Base-by-base conservation (phyloP, 1,140 invertebrate genomes). In the Sycophila sp. region DNA sequence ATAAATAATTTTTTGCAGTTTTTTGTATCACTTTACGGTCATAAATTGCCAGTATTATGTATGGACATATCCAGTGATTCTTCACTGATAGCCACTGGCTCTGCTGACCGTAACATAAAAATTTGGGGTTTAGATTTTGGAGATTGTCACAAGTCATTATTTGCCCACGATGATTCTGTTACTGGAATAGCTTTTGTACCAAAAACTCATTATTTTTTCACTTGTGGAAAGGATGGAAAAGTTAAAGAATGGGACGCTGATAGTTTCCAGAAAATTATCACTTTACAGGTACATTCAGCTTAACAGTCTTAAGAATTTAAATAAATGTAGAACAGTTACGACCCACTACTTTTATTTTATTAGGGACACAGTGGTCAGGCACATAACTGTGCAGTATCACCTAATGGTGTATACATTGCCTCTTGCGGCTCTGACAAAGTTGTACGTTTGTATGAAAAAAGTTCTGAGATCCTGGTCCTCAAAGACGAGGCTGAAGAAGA, bases 91-190 rank as follows among this genome's bases (percentile, higher is more conserved):
- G 94, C 91, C 2, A 98, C 98, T 0, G 98, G 97, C 24, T 98
- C 97, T 17, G 93, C 93, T 0, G 98, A 99, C 87, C 90, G 97
- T 22, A 98, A 96, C 84, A 90, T 99, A 4, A 98, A 99, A 88
- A 94, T 99, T 72, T 99, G 98, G 98, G 97, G 98, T 49, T 89
- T 99, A 81, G 97, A 99, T 85, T 99, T 98, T 87, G 98, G 98
- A 19, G 97, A 99, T 85, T 99, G 97, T 78, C 94, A 95, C 81
- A 92, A 91, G 74, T 94, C 93, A 0, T 85, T 94, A 64, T 93
- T 94, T 86, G 97, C 96, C 2, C 98, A 99, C 84, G 96, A 99
- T 78, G 96, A 98, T 81, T 95, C 96, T 6, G 91, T 99, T 2
- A 98, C 94, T 56, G 91, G 92, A 53, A 79, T 99, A 4, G 89